A percentile compares a stretch with the other conserved stretches of the same genome.
Evolutionary conservation across 1,140 invertebrate species (phyloP).

Genomic region (Tribolium madens): DNA sequence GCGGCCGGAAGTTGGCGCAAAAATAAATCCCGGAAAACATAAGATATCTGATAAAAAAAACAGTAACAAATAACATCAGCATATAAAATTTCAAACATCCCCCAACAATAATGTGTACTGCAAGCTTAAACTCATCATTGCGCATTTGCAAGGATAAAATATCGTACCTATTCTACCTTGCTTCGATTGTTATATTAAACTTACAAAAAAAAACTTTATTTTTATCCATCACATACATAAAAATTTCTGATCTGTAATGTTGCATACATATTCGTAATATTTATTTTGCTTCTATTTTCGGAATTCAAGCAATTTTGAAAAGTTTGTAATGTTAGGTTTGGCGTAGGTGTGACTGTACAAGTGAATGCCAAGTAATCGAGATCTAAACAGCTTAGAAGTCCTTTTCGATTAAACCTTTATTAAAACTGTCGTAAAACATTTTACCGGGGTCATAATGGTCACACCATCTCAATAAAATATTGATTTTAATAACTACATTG

Average conservation of each 20-base stretch:
- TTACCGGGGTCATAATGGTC: background rate
- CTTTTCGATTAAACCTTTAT: background rate
- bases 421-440: background rate
- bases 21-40: background rate
- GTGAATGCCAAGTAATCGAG: slow-evolving; percentile 4
- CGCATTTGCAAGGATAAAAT: no score
- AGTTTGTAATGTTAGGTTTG: background rate
- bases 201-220: no score
- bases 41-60: no score
- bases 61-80: background rate
- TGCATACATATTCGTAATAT: no score
- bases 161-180: no score
- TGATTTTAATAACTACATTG: background rate
- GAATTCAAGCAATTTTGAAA: slow-evolving; percentile 6
- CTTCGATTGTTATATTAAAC: no score
- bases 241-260: no score
- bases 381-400: background rate
- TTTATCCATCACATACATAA: no score
- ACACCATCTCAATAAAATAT: background rate
- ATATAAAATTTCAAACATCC: background rate
- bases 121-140: no score
- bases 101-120: no score
- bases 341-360: slow-evolving; percentile 1
- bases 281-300: no score
- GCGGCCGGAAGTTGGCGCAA: background rate